phyloP scores from a whole-genome alignment of 2,797 vertebrate genomes.

The Adrianichthys oophorus region DNA sequence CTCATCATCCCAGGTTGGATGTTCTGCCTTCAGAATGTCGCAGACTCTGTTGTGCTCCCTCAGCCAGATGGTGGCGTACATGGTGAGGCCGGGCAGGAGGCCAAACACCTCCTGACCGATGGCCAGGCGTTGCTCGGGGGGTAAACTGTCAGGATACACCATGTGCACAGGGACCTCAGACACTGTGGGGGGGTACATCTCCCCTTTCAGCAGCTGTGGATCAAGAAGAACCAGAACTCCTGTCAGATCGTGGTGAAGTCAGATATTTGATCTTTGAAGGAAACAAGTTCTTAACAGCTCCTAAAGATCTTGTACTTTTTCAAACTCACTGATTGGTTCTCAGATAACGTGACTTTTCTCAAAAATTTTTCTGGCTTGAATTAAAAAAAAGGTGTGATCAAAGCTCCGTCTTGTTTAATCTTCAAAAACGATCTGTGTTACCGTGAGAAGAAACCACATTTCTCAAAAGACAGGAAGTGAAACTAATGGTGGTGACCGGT shows the following conservation, averaged over 20 bases:
- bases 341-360: too few species aligned
- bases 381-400: too few species aligned
- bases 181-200: constrained; percentile 86
- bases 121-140: constrained; percentile 75
- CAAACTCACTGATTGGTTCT: too few species aligned
- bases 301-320: too few species aligned
- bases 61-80: constrained; percentile 91
- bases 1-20: constrained; percentile 91
- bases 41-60: constrained; percentile 94
- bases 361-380: too few species aligned
- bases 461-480: too few species aligned
- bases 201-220: constrained; percentile 83
- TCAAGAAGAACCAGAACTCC: background rate
- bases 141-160: constrained; percentile 78
- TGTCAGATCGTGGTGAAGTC: background rate
- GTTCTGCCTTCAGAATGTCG: constrained; percentile 86
- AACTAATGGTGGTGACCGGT: too few species aligned
- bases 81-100: constrained; percentile 86
- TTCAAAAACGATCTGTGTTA: too few species aligned
- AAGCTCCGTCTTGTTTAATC: too few species aligned
- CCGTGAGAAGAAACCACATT: too few species aligned
- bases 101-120: constrained; percentile 91
- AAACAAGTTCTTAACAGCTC: too few species aligned
- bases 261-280: too few species aligned
- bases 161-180: constrained; percentile 81